phyloP scores from a whole-genome alignment of 2,888 invertebrate genomes.

The Liposcelis brunnea region DNA sequence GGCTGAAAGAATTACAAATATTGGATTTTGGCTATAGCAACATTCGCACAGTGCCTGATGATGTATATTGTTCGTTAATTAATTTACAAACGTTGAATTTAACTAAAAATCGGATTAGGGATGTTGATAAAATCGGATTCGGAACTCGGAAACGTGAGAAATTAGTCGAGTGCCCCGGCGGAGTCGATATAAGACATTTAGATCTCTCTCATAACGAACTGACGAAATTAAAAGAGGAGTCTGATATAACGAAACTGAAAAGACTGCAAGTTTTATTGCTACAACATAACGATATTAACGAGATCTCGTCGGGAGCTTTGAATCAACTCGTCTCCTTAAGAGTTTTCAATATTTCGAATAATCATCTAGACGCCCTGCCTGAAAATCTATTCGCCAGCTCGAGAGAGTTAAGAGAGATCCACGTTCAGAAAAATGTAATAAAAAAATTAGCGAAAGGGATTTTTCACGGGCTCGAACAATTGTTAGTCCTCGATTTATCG shows the following conservation, averaged over 20 bases:
- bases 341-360: slow-evolving; percentile 71
- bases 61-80: slow-evolving; percentile 59
- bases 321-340: slow-evolving; percentile 61
- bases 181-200: slow-evolving; percentile 52
- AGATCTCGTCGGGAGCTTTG: slow-evolving; percentile 61
- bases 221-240: slow-evolving; percentile 49
- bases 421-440: slow-evolving; percentile 69
- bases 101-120: slow-evolving; percentile 65
- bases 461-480: slow-evolving; percentile 66
- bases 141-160: slow-evolving; percentile 10
- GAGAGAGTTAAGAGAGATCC: slow-evolving; percentile 63
- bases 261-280: slow-evolving; percentile 63
- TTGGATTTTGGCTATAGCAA: slow-evolving; percentile 72
- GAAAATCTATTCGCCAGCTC: slow-evolving; percentile 65
- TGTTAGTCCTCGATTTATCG: slow-evolving; percentile 67
- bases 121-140: slow-evolving; percentile 59
- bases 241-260: slow-evolving; percentile 55
- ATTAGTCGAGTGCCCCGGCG: slow-evolving; percentile 34
- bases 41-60: slow-evolving; percentile 60
- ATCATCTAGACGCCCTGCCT: slow-evolving; percentile 63
- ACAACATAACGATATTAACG: slow-evolving; percentile 66
- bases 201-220: slow-evolving; percentile 72
- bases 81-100: slow-evolving; percentile 69
- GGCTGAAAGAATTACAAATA: slow-evolving; percentile 59
- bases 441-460: slow-evolving; percentile 65